Base-by-base conservation (phyloP, 2,888 invertebrate species). In the Papilio gigon region DNA sequence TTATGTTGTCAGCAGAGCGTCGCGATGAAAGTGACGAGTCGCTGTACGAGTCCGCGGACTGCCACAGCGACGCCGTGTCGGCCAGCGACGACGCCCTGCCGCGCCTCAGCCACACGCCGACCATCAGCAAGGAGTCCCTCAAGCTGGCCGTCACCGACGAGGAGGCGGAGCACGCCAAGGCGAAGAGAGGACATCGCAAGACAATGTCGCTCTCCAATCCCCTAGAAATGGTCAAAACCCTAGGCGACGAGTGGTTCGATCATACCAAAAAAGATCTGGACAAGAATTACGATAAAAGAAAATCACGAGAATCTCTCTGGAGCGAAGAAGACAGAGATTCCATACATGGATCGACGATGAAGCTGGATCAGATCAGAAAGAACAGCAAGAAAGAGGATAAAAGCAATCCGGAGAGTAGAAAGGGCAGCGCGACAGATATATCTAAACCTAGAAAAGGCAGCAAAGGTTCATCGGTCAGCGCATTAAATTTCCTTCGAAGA, bases 11-110 rank as follows among this genome's bases (percentile, higher is more conserved):
- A 76, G 83, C 88, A 92, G 92, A 92, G 69, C 81, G 92, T 67
- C 82, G 92, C 71, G 91, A 90, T 78, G 92, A 90, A 79, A 92
- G 92, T 78, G 92, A 92, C 77, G 92, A 92, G 73, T 91, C 91
- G 11, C 76, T 92, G 50, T 92, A 92, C 80, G 92, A 92, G 75
- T 92, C 92, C 22, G 92, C 91, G 4, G 92, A 92, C 70, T 87
- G 91, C 40, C 90, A 91, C 74, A 90, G 90, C 71, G 92, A 92
- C 71, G 84, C 84, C 9, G 88, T 91, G 70, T 90, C 90, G 1
- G 90, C 89, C 22, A 91, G 91, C 68, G 91, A 92, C 65, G 90
- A 90, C 63, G 86, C 90, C 0, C 64, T 91, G 0, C 85, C 92
- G 0, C 80, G 87, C 35, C 83, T 92, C 11, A 76, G 84, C 59